These are phyloP conservation scores for Tinamus major DNA, from an alignment of 2,797 vertebrate species.

Conservation along the genomic window DNA sequence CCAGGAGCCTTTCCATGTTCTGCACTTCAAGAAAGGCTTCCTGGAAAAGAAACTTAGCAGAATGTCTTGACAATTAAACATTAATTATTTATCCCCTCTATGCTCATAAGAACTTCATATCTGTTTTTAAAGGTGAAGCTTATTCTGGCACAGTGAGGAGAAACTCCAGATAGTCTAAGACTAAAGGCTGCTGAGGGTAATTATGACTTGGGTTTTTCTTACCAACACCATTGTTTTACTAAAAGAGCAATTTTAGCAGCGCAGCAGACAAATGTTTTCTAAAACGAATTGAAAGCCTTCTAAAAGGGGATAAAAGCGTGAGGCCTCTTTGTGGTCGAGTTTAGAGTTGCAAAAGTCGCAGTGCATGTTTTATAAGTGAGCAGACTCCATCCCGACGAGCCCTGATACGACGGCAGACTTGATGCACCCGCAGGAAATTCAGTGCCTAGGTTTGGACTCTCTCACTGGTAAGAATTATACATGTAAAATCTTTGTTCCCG, in stretches of 20 bases:
- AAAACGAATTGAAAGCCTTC: background rate
- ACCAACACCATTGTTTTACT: background rate
- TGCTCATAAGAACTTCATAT: accelerated
- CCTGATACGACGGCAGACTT: background rate
- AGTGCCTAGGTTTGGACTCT: background rate
- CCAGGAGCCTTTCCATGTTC: background rate
- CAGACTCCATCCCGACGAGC: background rate
- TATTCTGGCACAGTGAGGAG: background rate
- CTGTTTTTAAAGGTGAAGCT: background rate
- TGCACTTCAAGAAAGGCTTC: background rate
- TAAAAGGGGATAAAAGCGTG: background rate
- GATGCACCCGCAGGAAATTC: background rate
- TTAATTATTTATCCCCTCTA: background rate
- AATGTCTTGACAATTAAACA: background rate
- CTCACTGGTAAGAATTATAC: background rate
- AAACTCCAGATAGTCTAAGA: background rate
- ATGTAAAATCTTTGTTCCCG: background rate
- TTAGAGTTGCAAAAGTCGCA: background rate
- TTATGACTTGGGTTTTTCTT: background rate
- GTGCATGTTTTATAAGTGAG: background rate
- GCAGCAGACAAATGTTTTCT: background rate
- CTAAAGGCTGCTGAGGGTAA: background rate
- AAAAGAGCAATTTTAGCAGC: background rate
- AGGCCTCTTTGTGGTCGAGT: background rate
- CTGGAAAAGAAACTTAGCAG: background rate